These are phyloP conservation scores for Kryptolebias ocellatus DNA, from an alignment of 2,797 vertebrate species.

Conservation along the genomic window DNA sequence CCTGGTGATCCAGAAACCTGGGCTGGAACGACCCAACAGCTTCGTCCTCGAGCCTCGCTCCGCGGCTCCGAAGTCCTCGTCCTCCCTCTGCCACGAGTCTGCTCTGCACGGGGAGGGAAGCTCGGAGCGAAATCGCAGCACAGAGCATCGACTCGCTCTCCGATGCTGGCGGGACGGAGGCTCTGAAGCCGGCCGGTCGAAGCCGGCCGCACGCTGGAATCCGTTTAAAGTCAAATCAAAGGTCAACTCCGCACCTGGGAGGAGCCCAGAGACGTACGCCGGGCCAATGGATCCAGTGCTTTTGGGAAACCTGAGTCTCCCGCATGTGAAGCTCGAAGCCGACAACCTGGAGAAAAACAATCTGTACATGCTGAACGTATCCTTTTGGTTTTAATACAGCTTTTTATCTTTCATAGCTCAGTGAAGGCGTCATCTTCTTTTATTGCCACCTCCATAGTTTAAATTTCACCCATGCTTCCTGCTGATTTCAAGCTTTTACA, in stretches of 20 bases:
- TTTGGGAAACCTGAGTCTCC: constrained; percentile 61
- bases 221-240: constrained; percentile 70
- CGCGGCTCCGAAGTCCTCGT: constrained; percentile 39
- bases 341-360: constrained; percentile 53
- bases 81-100: constrained; percentile 16
- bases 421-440: no score
- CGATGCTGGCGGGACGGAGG: constrained; percentile 9
- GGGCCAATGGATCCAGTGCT: constrained; percentile 36
- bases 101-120: constrained; percentile 51
- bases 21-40: constrained; percentile 26
- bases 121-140: constrained; percentile 54
- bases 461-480: constrained; percentile 3
- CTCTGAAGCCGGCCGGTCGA: constrained; percentile 29
- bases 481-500: constrained; percentile 21
- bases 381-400: constrained; percentile 73
- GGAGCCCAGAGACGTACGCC: constrained; percentile 63
- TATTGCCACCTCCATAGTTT: neutral
- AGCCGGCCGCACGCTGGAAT: constrained; percentile 66
- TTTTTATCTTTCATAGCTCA: constrained; percentile 6
- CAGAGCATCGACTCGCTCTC: constrained; percentile 16
- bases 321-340: constrained; percentile 72
- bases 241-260: constrained; percentile 52
- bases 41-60: constrained; percentile 47
- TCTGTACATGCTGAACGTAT: constrained; percentile 83
- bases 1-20: constrained; percentile 64